Evolutionary conservation across 2,797 vertebrate species (phyloP).

Genomic region (Lophius americanus): DNA sequence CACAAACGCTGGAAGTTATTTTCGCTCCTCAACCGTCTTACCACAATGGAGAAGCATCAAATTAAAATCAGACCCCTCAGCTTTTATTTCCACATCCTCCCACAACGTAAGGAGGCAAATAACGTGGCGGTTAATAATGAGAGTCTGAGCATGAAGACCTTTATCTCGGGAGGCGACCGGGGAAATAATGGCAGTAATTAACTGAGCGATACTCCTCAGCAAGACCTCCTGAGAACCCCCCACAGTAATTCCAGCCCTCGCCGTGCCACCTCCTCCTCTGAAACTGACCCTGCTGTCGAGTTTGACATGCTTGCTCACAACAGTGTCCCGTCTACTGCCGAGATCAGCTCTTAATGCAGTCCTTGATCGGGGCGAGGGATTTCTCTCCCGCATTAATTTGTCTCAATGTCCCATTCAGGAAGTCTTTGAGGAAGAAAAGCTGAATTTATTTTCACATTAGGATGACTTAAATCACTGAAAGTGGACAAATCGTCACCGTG

Average conservation of each 20-base stretch:
- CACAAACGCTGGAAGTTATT: background rate
- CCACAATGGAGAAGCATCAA: conserved; percentile 17
- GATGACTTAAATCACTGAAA: background rate
- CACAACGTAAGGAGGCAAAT: conserved; percentile 49
- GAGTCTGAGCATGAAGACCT: conserved; percentile 32
- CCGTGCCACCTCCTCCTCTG: conserved; percentile 23
- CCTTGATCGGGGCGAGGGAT: background rate
- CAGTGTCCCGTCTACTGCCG: conserved; percentile 10
- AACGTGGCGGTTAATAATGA: conserved; percentile 56
- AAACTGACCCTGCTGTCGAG: conserved; percentile 41
- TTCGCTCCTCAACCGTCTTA: conserved; percentile 4
- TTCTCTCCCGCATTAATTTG: background rate
- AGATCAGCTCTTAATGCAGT: conserved; percentile 1
- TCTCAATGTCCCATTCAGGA: background rate
- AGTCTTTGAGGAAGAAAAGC: background rate
- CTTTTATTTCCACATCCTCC: conserved; percentile 49
- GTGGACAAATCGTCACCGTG: background rate
- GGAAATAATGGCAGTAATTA: conserved; percentile 70
- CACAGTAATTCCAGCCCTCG: conserved; percentile 17
- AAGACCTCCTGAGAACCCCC: conserved; percentile 39
- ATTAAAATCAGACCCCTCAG: conserved; percentile 34
- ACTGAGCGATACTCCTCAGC: conserved; percentile 49
- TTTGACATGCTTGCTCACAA: conserved; percentile 30
- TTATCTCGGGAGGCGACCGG: conserved; percentile 48
- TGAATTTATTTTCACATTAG: background rate